Evolutionary conservation across 2,113 vertebrate genomes (phyloP).

Genomic region (Ivindomyrus marchei): DNA sequence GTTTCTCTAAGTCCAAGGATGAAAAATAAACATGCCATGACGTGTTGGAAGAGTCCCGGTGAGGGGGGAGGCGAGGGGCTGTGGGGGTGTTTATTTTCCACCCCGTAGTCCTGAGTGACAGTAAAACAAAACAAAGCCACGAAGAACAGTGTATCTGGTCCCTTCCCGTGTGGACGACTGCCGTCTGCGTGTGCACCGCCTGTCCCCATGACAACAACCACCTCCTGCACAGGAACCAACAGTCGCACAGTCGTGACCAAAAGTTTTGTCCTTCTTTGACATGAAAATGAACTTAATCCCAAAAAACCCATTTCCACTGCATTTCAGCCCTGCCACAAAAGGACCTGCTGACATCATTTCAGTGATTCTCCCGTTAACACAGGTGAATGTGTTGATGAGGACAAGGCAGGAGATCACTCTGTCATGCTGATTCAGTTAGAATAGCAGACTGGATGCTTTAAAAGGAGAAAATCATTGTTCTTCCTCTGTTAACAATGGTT

Average conservation of each 20-base stretch:
- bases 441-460: too few relatives aligned
- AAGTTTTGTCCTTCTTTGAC: too few relatives aligned
- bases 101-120: constrained; percentile 5
- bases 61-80: background rate
- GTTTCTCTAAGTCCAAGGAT: background rate
- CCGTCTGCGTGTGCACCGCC: background rate
- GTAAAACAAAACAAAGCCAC: background rate
- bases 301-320: too few relatives aligned
- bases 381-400: too few relatives aligned
- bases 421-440: too few relatives aligned
- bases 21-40: background rate
- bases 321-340: too few relatives aligned
- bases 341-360: too few relatives aligned
- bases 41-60: background rate
- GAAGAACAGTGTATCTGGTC: background rate
- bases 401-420: too few relatives aligned
- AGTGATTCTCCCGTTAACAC: too few relatives aligned
- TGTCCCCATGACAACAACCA: background rate
- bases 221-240: background rate
- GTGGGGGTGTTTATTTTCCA: background rate
- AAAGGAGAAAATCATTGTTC: too few relatives aligned
- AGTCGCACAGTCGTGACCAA: background rate
- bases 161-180: background rate
- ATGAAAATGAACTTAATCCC: too few relatives aligned
- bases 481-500: too few relatives aligned